Evolutionary conservation across 2,888 invertebrate species (phyloP), one percentile per base, ranked within the genome.

Genomic region (Mythimna vitellina): DNA sequence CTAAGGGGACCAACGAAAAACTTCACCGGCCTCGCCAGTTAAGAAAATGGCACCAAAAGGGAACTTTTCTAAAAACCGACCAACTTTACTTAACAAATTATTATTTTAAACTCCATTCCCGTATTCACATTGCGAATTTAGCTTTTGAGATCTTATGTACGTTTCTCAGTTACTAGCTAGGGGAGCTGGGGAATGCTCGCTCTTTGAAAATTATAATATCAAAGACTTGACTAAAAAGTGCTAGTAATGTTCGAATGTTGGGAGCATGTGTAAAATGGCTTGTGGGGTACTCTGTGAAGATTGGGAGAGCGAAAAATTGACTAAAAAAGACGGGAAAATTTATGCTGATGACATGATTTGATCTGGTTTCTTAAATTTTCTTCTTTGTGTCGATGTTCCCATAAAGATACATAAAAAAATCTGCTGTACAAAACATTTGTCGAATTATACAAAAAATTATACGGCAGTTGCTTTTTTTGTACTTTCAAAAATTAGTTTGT

Each of bases 201-300:
- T 81, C 86, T 86, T 85, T 83, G 82, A 83, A 74, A 82, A 86
- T 86, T 86, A 86, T 82, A 86, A 86, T 86, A 78, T 82, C 85
- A 83, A 86, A 86, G 84, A 79, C 68, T 73, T 54, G n/a, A 20
- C 63, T 80, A 76, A 76, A 73, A 86, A 79, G 56, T 82, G 60
- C 63, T 75, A 38, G 42, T 53, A 71, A 53, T 25, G 58, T 65
- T 68, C 32, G 20, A n/a, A 73, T 69, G 76, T 64, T 64, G 73
- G 62, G 29, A 67, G 65, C 51, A 70, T 73, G 63, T 65, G 64
- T 51, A n/a, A 29, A 51, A 62, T 7, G 49, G 29, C 49, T 68
- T 64, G 46, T 17, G 7, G 0, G 20, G 38, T 46, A 57, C 29
- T 53, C 58, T 53, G 25, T 56, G 14, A 32, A 20, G 32, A 38